Evolutionary conservation across 2,888 invertebrate genomes (phyloP), one percentile per base, ranked within the genome.

Genomic region (Monopis laevigella): DNA sequence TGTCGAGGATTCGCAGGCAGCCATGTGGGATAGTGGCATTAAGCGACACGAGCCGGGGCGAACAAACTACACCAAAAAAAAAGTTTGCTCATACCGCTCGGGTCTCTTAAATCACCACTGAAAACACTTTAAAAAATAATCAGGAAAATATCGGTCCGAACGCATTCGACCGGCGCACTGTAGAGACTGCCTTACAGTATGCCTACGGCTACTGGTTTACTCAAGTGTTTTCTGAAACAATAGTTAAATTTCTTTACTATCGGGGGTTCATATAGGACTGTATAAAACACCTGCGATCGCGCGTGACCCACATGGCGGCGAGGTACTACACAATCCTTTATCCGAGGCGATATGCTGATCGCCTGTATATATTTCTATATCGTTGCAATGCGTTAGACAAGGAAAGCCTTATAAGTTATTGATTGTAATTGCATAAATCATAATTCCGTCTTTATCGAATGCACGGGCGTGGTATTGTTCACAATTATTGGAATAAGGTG

Each of bases 41-140:
- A 58, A 55, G 57, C 77, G 73, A 82, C 82, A 71, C 81, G 82
- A 82, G 80, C 75, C 78, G 80, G 78, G 82, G 81, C 82, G 82
- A 82, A 82, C 82, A 82, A 82, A 82, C 82, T 82, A 68, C 59
- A 56, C 52, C 48, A 53, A 46, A 52, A 44, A 50, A 39, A 71
- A 65, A 82, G 82, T 78, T 78, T 82, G 81, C 67, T 75, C 82
- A 77, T 62, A 60, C 82, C 78, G 82, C 80, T 81, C 82, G 78
- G 81, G 82, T 80, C 4, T 16, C 21, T 12, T 36, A 36, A 14
- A 2, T 2, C 36, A 8, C 36, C 36, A 36, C 7, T 12, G 10
- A 12, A 13, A n/a, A 14, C 21, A 19, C 18, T 11, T 18, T 11
- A 10, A n/a, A 35, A 16, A 21, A 11, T 11, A 35, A 4, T 21